A percentile compares a stretch with the other conserved stretches of the same genome.
Conservation (phyloP, 2,113 vertebrate species). For the Psophia crepitans region DNA sequence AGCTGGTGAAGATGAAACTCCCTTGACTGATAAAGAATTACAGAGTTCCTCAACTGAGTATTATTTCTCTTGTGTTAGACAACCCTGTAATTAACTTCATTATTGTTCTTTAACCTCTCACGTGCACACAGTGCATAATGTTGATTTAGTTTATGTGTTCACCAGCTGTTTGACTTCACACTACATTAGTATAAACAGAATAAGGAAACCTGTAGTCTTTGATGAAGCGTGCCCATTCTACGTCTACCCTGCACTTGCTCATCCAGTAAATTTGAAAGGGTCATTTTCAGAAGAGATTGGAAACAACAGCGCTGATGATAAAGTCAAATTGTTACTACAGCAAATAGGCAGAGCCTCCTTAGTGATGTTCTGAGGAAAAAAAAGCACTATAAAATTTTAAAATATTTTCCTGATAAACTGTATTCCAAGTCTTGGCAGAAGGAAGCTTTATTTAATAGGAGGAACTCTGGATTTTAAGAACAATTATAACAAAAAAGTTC, state of each 20-base stretch:
- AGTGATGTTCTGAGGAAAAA: background rate
- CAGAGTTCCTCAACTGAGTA: background rate
- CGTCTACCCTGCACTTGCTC: background rate
- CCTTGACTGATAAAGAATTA: background rate
- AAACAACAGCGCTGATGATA: background rate
- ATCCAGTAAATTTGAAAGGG: background rate
- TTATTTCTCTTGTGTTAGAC: background rate
- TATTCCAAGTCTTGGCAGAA: background rate
- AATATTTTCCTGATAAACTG: background rate
- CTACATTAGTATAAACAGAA: background rate
- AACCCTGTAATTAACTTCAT: background rate
- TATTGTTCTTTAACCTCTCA: background rate
- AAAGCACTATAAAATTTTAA: background rate
- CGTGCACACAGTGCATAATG: background rate
- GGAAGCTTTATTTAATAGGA: background rate
- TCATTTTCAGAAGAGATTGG: background rate
- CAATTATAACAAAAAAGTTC: background rate
- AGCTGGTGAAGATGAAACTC: background rate
- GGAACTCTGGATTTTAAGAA: background rate
- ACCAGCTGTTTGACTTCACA: background rate
- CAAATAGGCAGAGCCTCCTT: background rate
- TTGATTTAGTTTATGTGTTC: background rate
- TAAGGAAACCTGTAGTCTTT: background rate
- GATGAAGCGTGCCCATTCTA: background rate
- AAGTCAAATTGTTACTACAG: background rate